Evolutionary conservation across 2,113 vertebrate species (phyloP).

Genomic region (Dromaius novaehollandiae): DNA sequence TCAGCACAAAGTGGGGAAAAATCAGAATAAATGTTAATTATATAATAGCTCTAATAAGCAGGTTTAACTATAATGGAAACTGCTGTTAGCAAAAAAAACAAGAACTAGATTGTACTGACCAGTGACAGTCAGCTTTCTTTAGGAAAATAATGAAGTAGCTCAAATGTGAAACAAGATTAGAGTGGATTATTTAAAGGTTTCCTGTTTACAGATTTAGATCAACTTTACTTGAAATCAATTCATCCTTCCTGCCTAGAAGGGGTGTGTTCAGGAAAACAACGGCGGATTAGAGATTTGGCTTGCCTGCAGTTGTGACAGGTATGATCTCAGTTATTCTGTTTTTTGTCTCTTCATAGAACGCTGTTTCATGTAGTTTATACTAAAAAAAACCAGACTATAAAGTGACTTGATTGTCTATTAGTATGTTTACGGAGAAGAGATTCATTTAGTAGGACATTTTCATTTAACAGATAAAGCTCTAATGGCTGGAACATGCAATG

Average conservation of each 20-base stretch:
- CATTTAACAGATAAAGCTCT: neutral
- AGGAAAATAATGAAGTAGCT: neutral
- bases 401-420: neutral
- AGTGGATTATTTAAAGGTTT: conserved; percentile 65
- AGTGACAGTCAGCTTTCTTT: neutral
- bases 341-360: neutral
- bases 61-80: conserved; percentile 10
- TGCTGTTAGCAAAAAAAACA: neutral
- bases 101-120: conserved; percentile 44
- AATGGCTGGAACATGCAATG: neutral
- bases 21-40: conserved; percentile 36
- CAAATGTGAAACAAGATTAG: conserved; percentile 54
- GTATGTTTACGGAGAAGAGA: neutral
- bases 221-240: conserved; percentile 36
- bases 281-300: neutral
- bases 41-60: conserved; percentile 38
- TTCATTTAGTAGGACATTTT: neutral
- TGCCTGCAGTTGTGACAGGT: neutral
- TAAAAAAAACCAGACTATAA: neutral
- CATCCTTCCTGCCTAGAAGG: conserved; percentile 30
- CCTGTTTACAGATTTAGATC: conserved; percentile 59
- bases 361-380: neutral
- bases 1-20: neutral
- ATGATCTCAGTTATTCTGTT: neutral
- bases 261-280: neutral